Percentiles rank a stretch among this genome's conserved stretches.
These are phyloP conservation scores for Cacoxenus indagator DNA, from an alignment of 2,888 invertebrate genomes.

Conservation along the genomic window DNA sequence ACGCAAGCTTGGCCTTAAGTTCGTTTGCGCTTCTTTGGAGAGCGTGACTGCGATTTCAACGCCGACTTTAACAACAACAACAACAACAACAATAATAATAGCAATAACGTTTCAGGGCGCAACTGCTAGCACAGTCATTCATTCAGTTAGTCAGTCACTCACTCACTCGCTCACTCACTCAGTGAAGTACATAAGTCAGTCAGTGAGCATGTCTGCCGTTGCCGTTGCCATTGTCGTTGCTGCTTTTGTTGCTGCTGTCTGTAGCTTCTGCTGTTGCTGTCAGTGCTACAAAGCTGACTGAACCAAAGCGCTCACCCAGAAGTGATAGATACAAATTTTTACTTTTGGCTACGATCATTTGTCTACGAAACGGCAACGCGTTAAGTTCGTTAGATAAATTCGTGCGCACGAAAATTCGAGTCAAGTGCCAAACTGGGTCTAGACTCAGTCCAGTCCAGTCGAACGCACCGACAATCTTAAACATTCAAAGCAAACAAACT, in stretches of 20 bases:
- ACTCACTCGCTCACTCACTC: constrained; percentile 40
- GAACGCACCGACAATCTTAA: constrained; percentile 23
- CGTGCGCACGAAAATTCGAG: constrained; percentile 31
- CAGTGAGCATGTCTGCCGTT: neutral
- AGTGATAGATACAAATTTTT: constrained; percentile 58
- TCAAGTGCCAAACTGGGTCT: constrained; percentile 24
- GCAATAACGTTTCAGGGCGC: neutral
- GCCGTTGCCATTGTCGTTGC: constrained; percentile 9
- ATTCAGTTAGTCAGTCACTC: constrained; percentile 50
- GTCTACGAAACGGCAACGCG: constrained; percentile 64
- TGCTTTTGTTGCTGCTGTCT: too few species aligned
- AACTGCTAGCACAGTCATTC: constrained; percentile 27
- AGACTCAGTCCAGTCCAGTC: constrained; percentile 22
- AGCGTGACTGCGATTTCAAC: constrained; percentile 35
- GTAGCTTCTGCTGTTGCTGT: constrained; percentile 29
- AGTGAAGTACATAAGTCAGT: too few species aligned
- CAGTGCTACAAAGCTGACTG: constrained; percentile 37
- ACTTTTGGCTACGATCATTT: constrained; percentile 62
- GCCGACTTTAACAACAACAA: neutral
- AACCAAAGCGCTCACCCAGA: constrained; percentile 27
- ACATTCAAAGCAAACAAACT: neutral
- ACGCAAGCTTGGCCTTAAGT: constrained; percentile 62
- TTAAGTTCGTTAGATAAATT: constrained; percentile 59
- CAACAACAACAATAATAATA: neutral
- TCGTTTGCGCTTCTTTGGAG: constrained; percentile 35